Base-by-base conservation (phyloP, 2,797 vertebrate genomes). In the Coracias cyanogaster region DNA sequence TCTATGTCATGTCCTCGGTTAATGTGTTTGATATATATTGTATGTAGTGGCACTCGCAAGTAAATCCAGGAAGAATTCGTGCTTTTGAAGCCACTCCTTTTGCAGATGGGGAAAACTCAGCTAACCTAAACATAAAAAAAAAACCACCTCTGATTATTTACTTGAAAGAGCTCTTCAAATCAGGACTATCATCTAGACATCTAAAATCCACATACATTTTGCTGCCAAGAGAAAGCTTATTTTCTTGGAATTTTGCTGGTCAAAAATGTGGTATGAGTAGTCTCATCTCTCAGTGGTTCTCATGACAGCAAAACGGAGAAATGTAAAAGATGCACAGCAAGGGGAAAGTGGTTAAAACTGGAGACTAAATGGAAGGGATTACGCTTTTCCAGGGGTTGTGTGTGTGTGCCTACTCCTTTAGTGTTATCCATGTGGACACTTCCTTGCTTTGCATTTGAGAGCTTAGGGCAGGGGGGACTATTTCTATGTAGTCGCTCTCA, bases 351-450 rank as follows among this genome's bases (percentile, higher is more conserved):
- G 5, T 9, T 77, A 31, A 67, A 61, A 54, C 7, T 25, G 21
- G 35, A 35, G 57, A 25, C 7, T 21, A 29, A 52, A 20, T 35
- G 9, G 57, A 66, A 66, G 5, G 29, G 9, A 14, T 64, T 33
- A 25, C 37, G 3, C 6, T 55, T 81, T 58, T 3, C 19, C 4
- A 31, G 28, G 15, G 3, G 14, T 35, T 80, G 5, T 10, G 4
- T 24, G 4, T 17, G 12, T 24, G 4, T 17, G 10, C 58, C 35
- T 80, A 49, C 20, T 57, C 12, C 12, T 16, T 61, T 61, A 51
- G 20, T 41, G 10, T 58, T 35, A 33, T 14, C 29, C 7, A 0
- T 5, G 15, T 17, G 18, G 52, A 9, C 1, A 0, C 25, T 31
- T 64, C 7, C 31, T 49, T 48, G 35, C 24, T 7, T 48, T 81